Evolutionary conservation across 2,888 invertebrate genomes (phyloP), one percentile per base, ranked within the genome.

Genomic region (Podabrus alpinus): DNA sequence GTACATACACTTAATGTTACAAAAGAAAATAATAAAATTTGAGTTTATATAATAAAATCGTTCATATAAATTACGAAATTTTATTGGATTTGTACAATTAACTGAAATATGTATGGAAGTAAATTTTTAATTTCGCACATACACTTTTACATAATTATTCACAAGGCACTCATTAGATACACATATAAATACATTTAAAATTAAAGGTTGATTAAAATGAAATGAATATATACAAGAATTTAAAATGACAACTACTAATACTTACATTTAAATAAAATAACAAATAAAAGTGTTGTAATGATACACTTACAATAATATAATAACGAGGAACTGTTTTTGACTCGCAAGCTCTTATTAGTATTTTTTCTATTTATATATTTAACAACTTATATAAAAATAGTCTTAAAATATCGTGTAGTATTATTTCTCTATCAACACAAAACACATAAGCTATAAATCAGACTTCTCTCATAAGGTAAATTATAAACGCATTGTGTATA

Each of bases 21-120:
- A 79, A 78, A 82, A 78, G 80, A 81, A 79, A 79, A 79, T 81
- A 81, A 78, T 74, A 79, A 80, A 80, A 78, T 79, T 79, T 76
- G 78, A 76, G 77, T 73, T 60, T 64, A 64, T 69, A 71, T 76
- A 77, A 77, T 78, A 78, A 78, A 75, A 77, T 77, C 77, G 74
- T 73, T 75, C 77, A 75, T 71, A 73, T 75, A 74, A 67, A 75
- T 72, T 74, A 69, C 68, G 61, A 71, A 25, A 66, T 66, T 67
- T 67, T 11, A 59, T 29, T 71, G 64, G 19, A 60, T 74, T 76
- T 71, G 71, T 72, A 73, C 73, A 73, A 68, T 72, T 68, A 59
- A 59, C 24, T 67, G 62, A 24, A 67, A 71, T 67, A 74, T 73
- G 29, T 61, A 73, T 73, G 71, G n/a, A n/a, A 70, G 13, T 66